Percentiles rank a stretch among this genome's conserved stretches.
Evolutionary conservation across 2,113 vertebrate genomes (phyloP).

Genomic region (Nothoprocta pentlandii): DNA sequence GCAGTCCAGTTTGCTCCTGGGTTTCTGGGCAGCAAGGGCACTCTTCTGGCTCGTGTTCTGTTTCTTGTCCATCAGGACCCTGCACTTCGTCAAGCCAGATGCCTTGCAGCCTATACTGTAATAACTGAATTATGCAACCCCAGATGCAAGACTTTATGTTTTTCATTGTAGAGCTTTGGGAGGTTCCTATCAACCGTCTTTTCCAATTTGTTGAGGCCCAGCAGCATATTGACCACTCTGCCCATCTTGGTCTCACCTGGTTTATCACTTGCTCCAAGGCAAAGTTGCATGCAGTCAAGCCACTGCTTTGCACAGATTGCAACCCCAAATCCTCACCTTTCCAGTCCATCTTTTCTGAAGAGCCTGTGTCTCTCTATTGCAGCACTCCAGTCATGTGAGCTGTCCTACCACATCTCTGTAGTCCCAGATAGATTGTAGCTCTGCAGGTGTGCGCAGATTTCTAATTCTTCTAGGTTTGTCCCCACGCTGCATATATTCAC

Average conservation of each 20-base stretch:
- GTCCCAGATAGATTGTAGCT: background rate
- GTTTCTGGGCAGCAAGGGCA: background rate
- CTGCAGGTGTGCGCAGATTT: background rate
- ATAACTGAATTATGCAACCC: background rate
- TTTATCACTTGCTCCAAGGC: background rate
- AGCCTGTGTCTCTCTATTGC: fast-evolving
- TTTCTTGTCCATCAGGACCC: background rate
- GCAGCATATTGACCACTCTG: background rate
- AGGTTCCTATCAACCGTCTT: background rate
- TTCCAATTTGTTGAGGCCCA: background rate
- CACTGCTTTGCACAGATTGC: background rate
- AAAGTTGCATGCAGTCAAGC: background rate
- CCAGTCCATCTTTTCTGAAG: background rate
- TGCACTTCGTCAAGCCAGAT: background rate
- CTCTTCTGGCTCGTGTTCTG: background rate
- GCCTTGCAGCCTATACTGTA: background rate
- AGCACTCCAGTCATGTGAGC: background rate
- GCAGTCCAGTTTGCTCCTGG: background rate
- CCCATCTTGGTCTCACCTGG: background rate
- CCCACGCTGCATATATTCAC: fast-evolving
- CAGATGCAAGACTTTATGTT: background rate
- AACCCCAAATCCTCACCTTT: background rate
- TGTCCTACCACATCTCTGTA: background rate
- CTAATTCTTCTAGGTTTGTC: background rate
- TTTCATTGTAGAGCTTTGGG: background rate